Conservation (phyloP, 1,140 invertebrate species). For the Zaprionus taronus region DNA sequence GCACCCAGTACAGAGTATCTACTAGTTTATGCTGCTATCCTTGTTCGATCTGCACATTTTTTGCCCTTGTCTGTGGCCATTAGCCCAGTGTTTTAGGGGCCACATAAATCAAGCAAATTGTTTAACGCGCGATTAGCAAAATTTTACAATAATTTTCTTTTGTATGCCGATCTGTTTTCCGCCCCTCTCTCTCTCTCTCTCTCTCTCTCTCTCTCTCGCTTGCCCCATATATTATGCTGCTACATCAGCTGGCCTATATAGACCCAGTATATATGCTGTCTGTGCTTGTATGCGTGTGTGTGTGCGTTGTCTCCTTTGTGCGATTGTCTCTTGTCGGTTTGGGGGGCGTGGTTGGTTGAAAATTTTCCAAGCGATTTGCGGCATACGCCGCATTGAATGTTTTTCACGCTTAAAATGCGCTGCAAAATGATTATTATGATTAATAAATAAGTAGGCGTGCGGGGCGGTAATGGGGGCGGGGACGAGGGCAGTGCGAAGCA, state of each 20-base stretch:
- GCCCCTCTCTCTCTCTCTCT: slow-evolving; percentile 27
- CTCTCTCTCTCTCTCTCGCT: slow-evolving; percentile 39
- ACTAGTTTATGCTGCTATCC: not conserved
- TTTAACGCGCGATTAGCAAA: slow-evolving; percentile 82
- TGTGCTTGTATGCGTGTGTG: too few species aligned
- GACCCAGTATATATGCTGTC: not conserved
- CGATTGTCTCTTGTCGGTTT: slow-evolving; percentile 49
- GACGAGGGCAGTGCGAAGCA: not conserved
- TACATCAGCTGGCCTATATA: slow-evolving; percentile 44
- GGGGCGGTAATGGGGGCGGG: not conserved
- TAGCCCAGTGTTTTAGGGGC: slow-evolving; percentile 21
- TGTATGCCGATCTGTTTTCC: slow-evolving; percentile 52
- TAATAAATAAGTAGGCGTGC: slow-evolving; percentile 77
- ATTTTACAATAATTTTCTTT: slow-evolving; percentile 78
- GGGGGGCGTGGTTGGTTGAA: slow-evolving; percentile 60
- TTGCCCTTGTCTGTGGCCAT: slow-evolving; percentile 14
- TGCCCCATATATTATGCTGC: slow-evolving; percentile 30
- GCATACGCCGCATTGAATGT: slow-evolving; percentile 80
- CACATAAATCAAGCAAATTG: slow-evolving; percentile 79
- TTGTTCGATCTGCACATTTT: not conserved
- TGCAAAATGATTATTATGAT: slow-evolving; percentile 82
- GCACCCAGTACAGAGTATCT: not conserved
- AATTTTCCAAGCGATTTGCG: slow-evolving; percentile 80
- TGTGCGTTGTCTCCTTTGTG: slow-evolving; percentile 37
- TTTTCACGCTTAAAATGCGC: slow-evolving; percentile 78